Evolutionary conservation across 1,140 invertebrate species (phyloP).

Genomic region (Papilio polytes): DNA sequence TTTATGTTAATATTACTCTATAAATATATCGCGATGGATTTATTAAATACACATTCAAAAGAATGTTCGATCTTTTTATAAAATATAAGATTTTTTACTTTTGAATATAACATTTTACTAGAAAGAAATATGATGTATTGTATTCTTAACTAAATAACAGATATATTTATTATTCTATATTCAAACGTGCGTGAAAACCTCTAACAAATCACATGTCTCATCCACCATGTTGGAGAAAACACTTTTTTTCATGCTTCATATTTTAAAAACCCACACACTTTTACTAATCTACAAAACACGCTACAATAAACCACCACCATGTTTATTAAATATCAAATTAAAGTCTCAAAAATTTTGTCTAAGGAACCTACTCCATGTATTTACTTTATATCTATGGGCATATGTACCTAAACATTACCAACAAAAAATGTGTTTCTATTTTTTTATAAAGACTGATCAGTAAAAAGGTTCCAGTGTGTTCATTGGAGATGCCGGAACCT

Average conservation of each 20-base stretch:
- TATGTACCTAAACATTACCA: background rate
- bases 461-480: no score
- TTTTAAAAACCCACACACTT: background rate
- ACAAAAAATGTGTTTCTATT: background rate
- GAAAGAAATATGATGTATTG: background rate
- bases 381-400: background rate
- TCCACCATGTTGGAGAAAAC: background rate
- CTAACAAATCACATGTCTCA: background rate
- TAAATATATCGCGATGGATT: no score
- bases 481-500: no score
- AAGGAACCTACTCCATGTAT: background rate
- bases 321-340: background rate
- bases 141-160: no score
- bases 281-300: conserved; percentile 20
- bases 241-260: background rate
- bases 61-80: no score
- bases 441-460: no score
- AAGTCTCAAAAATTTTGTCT: background rate
- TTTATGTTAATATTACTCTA: background rate
- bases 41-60: no score
- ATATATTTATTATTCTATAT: no score
- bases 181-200: background rate
- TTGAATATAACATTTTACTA: background rate
- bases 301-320: conserved; percentile 10
- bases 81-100: no score